A percentile compares a stretch with the other conserved stretches of the same genome.
These are phyloP conservation scores for Mystacides longicornis DNA, from an alignment of 2,888 invertebrate species.

Conservation along the genomic window DNA sequence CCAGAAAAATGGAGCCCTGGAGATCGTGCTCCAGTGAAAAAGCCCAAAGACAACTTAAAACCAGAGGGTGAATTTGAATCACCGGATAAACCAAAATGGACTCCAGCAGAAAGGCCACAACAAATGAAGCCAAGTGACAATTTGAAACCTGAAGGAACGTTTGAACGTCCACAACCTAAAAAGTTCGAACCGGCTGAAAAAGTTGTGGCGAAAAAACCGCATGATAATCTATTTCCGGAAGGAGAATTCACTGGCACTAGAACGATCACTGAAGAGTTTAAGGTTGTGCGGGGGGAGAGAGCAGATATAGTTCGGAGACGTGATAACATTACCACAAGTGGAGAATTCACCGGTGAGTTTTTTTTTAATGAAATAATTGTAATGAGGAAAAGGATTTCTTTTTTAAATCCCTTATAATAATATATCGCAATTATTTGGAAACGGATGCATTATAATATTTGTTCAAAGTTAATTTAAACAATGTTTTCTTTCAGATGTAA, in stretches of 20 bases:
- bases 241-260: slow-evolving; percentile 33
- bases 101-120: slow-evolving; percentile 35
- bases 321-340: slow-evolving; percentile 59
- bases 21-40: slow-evolving; percentile 51
- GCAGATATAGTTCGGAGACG: slow-evolving; percentile 56
- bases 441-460: too few species aligned
- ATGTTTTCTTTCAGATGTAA: slow-evolving; percentile 50
- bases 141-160: slow-evolving; percentile 48
- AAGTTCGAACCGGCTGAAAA: slow-evolving; percentile 32
- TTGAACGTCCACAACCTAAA: slow-evolving; percentile 31
- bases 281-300: slow-evolving; percentile 50
- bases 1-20: slow-evolving; percentile 47
- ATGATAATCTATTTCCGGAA: slow-evolving; percentile 48
- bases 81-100: slow-evolving; percentile 37
- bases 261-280: slow-evolving; percentile 41
- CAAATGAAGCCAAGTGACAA: slow-evolving; percentile 45
- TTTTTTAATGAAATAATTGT: not conserved
- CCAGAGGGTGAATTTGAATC: slow-evolving; percentile 44
- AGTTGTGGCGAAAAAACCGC: slow-evolving; percentile 31
- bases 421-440: too few species aligned
- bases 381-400: not conserved
- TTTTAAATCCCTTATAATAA: too few species aligned
- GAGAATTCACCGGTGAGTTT: slow-evolving; percentile 56
- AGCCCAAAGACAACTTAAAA: slow-evolving; percentile 38
- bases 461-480: too few species aligned